A percentile compares a stretch with the other conserved stretches of the same genome.
These are phyloP conservation scores for Synanthedon formicaeformis DNA, from an alignment of 2,888 invertebrate genomes.

Conservation along the genomic window DNA sequence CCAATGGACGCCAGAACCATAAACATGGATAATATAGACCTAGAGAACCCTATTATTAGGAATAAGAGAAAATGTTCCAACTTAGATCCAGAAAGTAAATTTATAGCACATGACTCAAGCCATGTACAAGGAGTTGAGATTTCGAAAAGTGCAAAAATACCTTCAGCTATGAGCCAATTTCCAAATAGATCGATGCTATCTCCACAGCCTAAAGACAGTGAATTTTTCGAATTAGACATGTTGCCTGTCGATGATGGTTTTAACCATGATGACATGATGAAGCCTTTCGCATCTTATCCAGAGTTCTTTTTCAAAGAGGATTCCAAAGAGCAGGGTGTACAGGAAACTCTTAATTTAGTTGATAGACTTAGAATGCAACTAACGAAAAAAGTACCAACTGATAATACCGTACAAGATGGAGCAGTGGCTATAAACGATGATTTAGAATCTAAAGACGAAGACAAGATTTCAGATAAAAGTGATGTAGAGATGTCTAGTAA, in stretches of 20 bases:
- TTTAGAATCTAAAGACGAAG: conserved; percentile 26
- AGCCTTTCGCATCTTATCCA: conserved; percentile 75
- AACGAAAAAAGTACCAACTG: conserved; percentile 73
- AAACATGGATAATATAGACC: conserved; percentile 40
- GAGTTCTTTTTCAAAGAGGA: conserved; percentile 81
- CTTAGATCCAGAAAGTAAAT: conserved; percentile 51
- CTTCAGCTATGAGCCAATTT: conserved; percentile 46
- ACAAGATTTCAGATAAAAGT: conserved; percentile 22
- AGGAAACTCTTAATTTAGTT: conserved; percentile 86
- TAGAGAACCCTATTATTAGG: conserved; percentile 33
- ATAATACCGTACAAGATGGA: conserved; percentile 52
- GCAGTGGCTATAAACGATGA: conserved; percentile 22
- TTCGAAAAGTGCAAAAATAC: conserved; percentile 61
- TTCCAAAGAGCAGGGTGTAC: conserved; percentile 81
- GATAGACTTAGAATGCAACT: conserved; percentile 84
- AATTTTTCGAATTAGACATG: conserved; percentile 75
- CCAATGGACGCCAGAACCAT: conserved; percentile 63
- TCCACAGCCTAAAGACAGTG: conserved; percentile 75
- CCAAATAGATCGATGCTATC: conserved; percentile 78
- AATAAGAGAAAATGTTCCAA: conserved; percentile 40
- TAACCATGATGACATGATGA: conserved; percentile 74
- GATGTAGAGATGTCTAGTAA: conserved; percentile 23
- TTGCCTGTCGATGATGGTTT: conserved; percentile 75
- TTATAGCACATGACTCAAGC: conserved; percentile 49
- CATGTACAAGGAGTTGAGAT: conserved; percentile 60